These are phyloP conservation scores for Myzus persicae DNA, from an alignment of 1,140 invertebrate genomes.

Conservation along the genomic window DNA sequence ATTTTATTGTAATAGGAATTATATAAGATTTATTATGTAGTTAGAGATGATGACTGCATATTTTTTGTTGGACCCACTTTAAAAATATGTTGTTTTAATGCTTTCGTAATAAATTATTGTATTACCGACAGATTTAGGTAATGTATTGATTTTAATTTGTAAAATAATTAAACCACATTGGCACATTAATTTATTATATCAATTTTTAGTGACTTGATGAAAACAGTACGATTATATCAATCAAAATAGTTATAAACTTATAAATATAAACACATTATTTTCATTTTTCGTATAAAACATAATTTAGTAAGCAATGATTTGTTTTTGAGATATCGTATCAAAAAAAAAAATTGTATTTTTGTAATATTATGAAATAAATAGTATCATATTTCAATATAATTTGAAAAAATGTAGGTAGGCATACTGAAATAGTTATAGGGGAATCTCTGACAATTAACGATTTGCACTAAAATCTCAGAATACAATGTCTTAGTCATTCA, in stretches of 20 bases:
- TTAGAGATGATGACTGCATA: neutral
- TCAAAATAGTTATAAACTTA: neutral
- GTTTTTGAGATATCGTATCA: too few species aligned
- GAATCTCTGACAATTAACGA: neutral
- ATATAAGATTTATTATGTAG: neutral
- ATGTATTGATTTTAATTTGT: neutral
- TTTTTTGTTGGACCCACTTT: neutral
- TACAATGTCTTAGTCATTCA: neutral
- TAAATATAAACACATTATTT: neutral
- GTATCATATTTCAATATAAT: neutral
- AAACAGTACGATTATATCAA: neutral
- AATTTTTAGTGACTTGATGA: neutral
- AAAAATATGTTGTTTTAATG: neutral
- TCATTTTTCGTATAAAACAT: neutral
- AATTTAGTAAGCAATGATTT: neutral
- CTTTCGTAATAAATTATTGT: neutral
- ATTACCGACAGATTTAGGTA: neutral
- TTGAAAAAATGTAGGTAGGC: too few species aligned
- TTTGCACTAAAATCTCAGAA: neutral
- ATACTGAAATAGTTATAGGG: too few species aligned
- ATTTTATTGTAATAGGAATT: neutral
- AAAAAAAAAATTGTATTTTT: neutral
- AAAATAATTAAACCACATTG: neutral
- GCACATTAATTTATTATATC: neutral
- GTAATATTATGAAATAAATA: neutral